A percentile compares a stretch with the other conserved stretches of the same genome.
These are phyloP conservation scores for Drepana falcataria DNA, from an alignment of 2,888 invertebrate species.

Conservation along the genomic window DNA sequence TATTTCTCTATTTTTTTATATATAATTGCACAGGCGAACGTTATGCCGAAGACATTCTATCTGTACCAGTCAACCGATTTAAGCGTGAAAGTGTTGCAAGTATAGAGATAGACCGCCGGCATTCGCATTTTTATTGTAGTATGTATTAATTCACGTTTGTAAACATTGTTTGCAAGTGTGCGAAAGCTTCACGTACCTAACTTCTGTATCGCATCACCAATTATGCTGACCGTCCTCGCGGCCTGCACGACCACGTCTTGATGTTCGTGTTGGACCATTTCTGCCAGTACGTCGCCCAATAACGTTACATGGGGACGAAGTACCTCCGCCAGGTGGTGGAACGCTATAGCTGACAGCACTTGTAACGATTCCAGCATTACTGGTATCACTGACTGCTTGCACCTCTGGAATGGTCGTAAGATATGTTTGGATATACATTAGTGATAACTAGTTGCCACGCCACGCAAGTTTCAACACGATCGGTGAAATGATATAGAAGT, in stretches of 20 bases:
- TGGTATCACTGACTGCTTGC: constrained; percentile 76
- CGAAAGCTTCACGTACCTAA: constrained; percentile 41
- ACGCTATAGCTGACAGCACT: constrained; percentile 81
- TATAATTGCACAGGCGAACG: no score
- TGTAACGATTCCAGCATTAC: constrained; percentile 88
- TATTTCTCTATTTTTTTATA: no score
- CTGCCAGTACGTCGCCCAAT: constrained; percentile 80
- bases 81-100: no score
- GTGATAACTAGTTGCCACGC: no score
- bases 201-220: constrained; percentile 81
- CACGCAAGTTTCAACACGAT: no score
- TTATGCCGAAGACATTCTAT: no score
- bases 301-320: constrained; percentile 76
- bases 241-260: constrained; percentile 85
- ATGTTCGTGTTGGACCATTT: constrained; percentile 79
- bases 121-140: no score
- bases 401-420: constrained; percentile 41
- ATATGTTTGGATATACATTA: not conserved
- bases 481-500: no score
- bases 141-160: not conserved
- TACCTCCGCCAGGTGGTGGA: constrained; percentile 78
- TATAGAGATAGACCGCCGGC: no score
- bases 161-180: no score
- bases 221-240: constrained; percentile 82
- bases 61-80: no score